Evolutionary conservation across 2,113 vertebrate genomes (phyloP), one percentile per base, ranked within the genome.

Genomic region (Tragelaphus scriptus): DNA sequence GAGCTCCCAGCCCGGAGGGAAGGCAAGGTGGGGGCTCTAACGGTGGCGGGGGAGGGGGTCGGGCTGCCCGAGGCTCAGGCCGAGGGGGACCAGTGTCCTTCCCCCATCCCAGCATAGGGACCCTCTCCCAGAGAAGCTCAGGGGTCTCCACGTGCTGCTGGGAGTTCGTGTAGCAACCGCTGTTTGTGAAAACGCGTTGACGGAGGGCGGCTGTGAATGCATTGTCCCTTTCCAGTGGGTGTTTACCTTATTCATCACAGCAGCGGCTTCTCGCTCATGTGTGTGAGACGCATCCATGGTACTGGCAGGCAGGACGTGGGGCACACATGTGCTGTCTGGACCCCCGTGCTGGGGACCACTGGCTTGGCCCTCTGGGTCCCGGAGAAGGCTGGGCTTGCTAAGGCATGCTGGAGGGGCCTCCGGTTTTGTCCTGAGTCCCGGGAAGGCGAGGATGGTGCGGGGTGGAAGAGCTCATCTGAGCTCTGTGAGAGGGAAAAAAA

Each of bases 1-100:
- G 86, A 65, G 90, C 0, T 3, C 30, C 0, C 0, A 91, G 81
- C 65, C 5, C 9, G 80, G 61, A 82, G 5, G 0, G 3, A 0
- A 15, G 94, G 36, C 3, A 2, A 58, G 59, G 63, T 8, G 0
- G 0, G 0, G 16, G 30, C 47, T 19, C 12, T 3, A 13, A 3
- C 1, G 1, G 40, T 16, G 59, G 58, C 2, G 58, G 59, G 9
- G 1, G 0, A 12, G 40, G 2, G 11, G 8, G 21, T 55, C 21
- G 2, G n/a, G 32, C 77, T 3, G 23, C 56, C 85, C 21, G 4
- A 14, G 36, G 49, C 40, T 65, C 61, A 10, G 92, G 65, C 47
- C 2, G 4, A 14, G 1, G 0, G 3, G 44, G 26, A 49, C 40
- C 40, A 16, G n/a, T 1, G 0, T 16, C 59, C 26, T 36, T 44